These are phyloP conservation scores for Alca torda DNA, from an alignment of 2,797 vertebrate genomes.

Conservation along the genomic window DNA sequence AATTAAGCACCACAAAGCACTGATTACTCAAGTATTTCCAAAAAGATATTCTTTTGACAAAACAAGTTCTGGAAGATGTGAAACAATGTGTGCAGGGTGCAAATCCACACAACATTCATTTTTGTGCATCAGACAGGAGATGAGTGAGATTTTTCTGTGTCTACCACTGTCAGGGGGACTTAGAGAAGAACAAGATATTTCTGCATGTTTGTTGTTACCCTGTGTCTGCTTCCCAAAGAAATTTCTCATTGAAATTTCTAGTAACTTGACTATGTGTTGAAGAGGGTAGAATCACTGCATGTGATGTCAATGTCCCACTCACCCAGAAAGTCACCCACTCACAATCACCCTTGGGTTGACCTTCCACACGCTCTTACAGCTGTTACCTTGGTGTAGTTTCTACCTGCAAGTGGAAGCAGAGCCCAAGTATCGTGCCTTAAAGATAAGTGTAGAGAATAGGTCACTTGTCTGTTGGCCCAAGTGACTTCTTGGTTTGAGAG, in stretches of 20 bases:
- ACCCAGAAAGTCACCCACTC: neutral
- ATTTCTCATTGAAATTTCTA: neutral
- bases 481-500: neutral
- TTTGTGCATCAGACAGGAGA: neutral
- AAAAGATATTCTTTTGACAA: neutral
- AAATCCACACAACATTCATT: neutral
- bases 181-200: neutral
- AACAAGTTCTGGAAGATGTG: neutral
- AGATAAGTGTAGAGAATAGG: neutral
- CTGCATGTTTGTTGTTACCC: neutral
- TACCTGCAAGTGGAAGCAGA: neutral
- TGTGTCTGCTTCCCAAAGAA: neutral
- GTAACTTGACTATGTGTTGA: neutral
- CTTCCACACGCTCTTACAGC: neutral
- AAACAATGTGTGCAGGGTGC: neutral
- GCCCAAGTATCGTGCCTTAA: neutral
- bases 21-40: neutral
- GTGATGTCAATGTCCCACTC: neutral
- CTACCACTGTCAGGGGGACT: neutral
- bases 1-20: neutral
- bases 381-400: neutral
- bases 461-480: neutral
- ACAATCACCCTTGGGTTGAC: neutral
- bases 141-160: neutral
- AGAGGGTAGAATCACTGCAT: neutral